Percentiles rank a stretch among this genome's conserved stretches.
Evolutionary conservation across 2,888 invertebrate genomes (phyloP).

Genomic region (Tetheella fluctuosa): DNA sequence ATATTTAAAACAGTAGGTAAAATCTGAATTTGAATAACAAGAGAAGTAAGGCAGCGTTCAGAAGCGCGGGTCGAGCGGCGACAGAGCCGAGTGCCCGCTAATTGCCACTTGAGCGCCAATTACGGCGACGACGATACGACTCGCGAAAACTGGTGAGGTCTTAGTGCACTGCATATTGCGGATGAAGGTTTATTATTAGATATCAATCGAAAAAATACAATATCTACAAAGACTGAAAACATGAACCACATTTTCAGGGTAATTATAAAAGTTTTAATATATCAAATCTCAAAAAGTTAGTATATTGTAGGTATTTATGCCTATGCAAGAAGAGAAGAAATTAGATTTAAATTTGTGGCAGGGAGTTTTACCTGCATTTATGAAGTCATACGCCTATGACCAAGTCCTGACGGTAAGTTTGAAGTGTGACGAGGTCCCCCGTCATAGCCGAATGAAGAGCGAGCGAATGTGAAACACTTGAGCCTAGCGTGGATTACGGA

Average conservation of each 20-base stretch:
- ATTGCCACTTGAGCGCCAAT: conserved; percentile 80
- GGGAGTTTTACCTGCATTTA: neutral
- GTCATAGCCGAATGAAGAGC: conserved; percentile 63
- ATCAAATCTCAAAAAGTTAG: too few relatives aligned
- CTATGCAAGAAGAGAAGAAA: neutral
- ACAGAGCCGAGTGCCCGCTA: conserved; percentile 68
- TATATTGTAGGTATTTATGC: too few relatives aligned
- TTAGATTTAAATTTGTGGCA: neutral
- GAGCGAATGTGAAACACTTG: conserved; percentile 66
- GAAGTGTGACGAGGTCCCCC: conserved; percentile 57
- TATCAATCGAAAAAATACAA: neutral
- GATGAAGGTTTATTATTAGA: neutral
- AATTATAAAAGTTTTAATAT: too few relatives aligned
- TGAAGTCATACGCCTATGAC: conserved; percentile 22
- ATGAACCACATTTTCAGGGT: neutral
- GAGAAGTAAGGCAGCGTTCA: conserved; percentile 57
- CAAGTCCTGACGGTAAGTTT: conserved; percentile 32
- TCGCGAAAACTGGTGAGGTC: conserved; percentile 25
- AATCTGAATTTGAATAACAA: conserved; percentile 40
- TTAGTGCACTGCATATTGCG: neutral
- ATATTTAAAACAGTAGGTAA: conserved; percentile 47
- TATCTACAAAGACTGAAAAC: too few relatives aligned
- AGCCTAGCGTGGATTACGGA: conserved; percentile 63
- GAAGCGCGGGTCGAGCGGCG: conserved; percentile 54
- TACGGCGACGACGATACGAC: conserved; percentile 64